Evolutionary conservation across 1,140 invertebrate genomes (phyloP).

Genomic region (Aphaenogaster floridana): DNA sequence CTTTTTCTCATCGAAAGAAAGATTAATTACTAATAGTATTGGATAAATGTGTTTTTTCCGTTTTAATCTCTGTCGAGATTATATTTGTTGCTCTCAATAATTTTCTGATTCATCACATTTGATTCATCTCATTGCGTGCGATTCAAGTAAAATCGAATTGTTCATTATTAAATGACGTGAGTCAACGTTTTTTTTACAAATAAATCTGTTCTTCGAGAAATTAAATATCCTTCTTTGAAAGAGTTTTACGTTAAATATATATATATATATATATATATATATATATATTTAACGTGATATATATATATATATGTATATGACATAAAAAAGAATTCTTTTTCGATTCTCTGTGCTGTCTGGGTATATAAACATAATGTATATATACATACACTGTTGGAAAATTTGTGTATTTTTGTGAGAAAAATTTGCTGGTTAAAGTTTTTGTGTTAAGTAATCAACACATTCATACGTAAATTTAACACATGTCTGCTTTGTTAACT

Average conservation of each 20-base stretch:
- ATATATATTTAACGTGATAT: too few species aligned
- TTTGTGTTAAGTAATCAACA: too few species aligned
- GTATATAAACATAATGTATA: too few species aligned
- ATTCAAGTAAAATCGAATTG: constrained; percentile 31
- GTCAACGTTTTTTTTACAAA: constrained; percentile 16
- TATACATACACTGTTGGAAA: too few species aligned
- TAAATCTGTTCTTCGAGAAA: not conserved
- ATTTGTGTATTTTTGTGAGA: too few species aligned
- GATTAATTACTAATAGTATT: constrained; percentile 26
- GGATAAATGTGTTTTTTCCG: not conserved
- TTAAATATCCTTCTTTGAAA: not conserved
- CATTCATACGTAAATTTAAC: too few species aligned
- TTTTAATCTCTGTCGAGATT: constrained; percentile 30
- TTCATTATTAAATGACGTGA: not conserved
- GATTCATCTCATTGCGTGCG: constrained; percentile 14
- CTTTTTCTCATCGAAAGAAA: constrained; percentile 19
- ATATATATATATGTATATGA: too few species aligned
- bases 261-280: too few species aligned
- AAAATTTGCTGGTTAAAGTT: too few species aligned
- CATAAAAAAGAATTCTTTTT: too few species aligned
- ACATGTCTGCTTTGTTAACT: too few species aligned
- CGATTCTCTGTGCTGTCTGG: too few species aligned
- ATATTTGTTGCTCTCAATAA: not conserved
- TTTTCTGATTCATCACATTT: constrained; percentile 38
- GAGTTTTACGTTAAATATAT: not conserved